These are phyloP conservation scores for Enteromius viviparus DNA, from an alignment of 2,797 vertebrate genomes.

Conservation along the genomic window DNA sequence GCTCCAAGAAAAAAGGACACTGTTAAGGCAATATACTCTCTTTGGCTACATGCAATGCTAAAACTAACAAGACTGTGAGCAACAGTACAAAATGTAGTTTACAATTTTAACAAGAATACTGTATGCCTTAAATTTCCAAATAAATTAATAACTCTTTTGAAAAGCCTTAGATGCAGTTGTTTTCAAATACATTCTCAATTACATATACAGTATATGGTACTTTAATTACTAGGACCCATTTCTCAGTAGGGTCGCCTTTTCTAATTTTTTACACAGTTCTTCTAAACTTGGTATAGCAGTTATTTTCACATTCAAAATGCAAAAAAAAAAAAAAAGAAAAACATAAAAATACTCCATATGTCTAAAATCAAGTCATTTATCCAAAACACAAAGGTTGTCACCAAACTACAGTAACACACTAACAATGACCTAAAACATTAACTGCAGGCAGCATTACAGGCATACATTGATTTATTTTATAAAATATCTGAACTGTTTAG, in stretches of 20 bases:
- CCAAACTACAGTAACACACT: not conserved
- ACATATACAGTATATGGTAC: too few species aligned
- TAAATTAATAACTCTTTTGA: not conserved
- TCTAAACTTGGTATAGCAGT: not conserved
- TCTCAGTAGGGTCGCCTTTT: not conserved
- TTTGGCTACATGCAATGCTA: not conserved
- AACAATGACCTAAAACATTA: not conserved
- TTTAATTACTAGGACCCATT: too few species aligned
- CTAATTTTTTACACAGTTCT: not conserved
- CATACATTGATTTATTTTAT: not conserved
- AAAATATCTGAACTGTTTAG: too few species aligned
- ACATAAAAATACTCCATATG: not conserved
- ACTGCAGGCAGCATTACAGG: not conserved
- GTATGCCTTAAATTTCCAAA: not conserved
- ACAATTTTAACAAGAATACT: not conserved
- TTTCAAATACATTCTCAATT: not conserved
- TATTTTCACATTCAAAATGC: not conserved
- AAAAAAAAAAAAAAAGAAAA: not conserved
- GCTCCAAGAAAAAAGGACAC: conserved; percentile 8
- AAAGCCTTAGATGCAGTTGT: not conserved
- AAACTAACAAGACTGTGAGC: not conserved
- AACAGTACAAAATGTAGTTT: not conserved
- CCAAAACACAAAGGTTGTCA: not conserved
- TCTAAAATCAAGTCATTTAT: not conserved
- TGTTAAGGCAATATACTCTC: not conserved